Evolutionary conservation across 2,113 vertebrate species (phyloP), one percentile per base, ranked within the genome.

Genomic region (Brienomyrus longianalis): DNA sequence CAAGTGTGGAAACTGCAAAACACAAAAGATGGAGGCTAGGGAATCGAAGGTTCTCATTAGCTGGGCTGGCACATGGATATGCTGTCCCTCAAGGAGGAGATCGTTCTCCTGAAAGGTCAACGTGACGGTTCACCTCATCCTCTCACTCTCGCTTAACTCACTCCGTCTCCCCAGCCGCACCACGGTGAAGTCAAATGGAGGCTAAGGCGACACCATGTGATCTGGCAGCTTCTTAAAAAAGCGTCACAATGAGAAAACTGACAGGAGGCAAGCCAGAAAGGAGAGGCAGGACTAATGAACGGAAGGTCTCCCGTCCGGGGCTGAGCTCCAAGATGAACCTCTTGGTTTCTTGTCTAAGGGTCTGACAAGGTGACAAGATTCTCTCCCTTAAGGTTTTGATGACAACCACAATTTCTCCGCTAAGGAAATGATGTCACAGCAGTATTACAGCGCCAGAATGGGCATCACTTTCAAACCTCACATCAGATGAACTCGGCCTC

Each of bases 281-380:
- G n/a, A 87, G 39, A 23, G 52, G 51, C 50, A 87, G 31, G 50
- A 48, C 83, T 86, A 86, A 86, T 86, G 45, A 86, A 50, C 0
- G 83, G n/a, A 86, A 23, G 83, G 45, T 27, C 23, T 86, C 83
- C 48, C 48, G 23, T 48, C 45, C 15, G 13, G 85, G 21, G 27
- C 31, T 54, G 85, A 56, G 51, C 15, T 56, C 85, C 6, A 54
- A 19, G 50, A 84, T 11, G 21, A 43, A 56, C 85, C 23, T 51
- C 27, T 19, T 31, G 51, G 45, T 87, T 9, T 54, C 51, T 87
- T 9, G 51, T 51, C 31, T 54, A 31, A 35, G 85, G 85, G 31
- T n/a, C 83, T 86, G 47, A 86, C 83, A 86, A 86, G n/a, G 83
- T 84, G 39, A 84, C 19, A 48, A 54, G 85, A 87, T 54, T 13